phyloP scores from a whole-genome alignment of 2,797 vertebrate genomes.

The Centropyge bicolor region DNA sequence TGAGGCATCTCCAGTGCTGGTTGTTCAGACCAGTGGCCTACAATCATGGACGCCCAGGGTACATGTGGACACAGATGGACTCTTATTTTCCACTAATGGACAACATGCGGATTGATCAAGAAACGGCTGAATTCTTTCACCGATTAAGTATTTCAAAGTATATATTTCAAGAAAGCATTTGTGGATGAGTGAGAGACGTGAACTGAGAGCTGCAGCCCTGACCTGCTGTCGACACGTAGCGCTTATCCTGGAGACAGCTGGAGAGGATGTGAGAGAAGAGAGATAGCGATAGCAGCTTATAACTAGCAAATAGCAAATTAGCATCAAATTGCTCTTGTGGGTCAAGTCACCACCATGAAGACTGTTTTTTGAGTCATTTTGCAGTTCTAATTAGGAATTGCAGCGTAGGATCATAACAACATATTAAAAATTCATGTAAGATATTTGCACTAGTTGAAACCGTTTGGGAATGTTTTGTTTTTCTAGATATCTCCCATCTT shows the following conservation, averaged over 20 bases:
- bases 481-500: conserved; percentile 76
- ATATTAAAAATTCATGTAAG: conserved; percentile 86
- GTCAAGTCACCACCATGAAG: conserved; percentile 76
- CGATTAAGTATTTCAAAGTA: conserved; percentile 66
- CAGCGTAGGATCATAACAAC: conserved; percentile 82
- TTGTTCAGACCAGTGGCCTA: conserved; percentile 55
- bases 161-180: conserved; percentile 72
- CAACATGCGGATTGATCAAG: conserved; percentile 39
- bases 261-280: conserved; percentile 40
- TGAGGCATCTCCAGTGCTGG: conserved; percentile 51
- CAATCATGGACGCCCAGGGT: conserved; percentile 66
- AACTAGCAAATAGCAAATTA: conserved; percentile 83
- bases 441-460: conserved; percentile 86
- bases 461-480: conserved; percentile 82
- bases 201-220: conserved; percentile 30
- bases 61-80: conserved; percentile 59
- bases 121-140: conserved; percentile 30
- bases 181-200: conserved; percentile 34
- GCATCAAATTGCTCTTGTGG: conserved; percentile 83
- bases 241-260: conserved; percentile 40
- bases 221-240: conserved; percentile 52
- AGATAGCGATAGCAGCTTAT: conserved; percentile 65
- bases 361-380: conserved; percentile 80
- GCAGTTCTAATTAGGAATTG: conserved; percentile 84
- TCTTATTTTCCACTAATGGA: conserved; percentile 58